Conservation (phyloP, 1,140 invertebrate genomes). For the Dinothrombium tinctorium region DNA sequence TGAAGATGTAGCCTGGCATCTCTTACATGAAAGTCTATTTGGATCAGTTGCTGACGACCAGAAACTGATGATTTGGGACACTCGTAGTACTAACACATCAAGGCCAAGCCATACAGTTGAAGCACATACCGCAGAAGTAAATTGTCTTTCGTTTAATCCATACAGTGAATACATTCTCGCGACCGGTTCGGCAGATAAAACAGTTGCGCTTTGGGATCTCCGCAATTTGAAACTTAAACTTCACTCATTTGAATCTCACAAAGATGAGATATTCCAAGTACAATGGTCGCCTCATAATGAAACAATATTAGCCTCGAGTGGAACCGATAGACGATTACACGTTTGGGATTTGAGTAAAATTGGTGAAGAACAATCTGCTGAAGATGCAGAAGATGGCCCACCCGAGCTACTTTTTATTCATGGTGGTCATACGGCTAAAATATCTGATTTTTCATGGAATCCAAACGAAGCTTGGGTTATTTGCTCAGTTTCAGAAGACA, state of each 20-base stretch:
- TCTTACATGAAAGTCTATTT: constrained; percentile 90
- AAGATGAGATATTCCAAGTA: constrained; percentile 99
- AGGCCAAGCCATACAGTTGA: constrained; percentile 97
- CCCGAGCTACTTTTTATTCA: constrained; percentile 93
- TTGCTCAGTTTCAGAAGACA: constrained; percentile 97
- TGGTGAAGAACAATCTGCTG: constrained; percentile 93
- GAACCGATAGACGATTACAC: constrained; percentile 90
- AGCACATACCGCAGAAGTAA: constrained; percentile 96
- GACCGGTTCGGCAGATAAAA: constrained; percentile 91
- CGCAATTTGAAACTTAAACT: constrained; percentile 90
- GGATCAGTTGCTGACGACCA: constrained; percentile 99
- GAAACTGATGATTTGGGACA: constrained; percentile 99
- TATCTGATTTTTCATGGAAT: constrained; percentile 99
- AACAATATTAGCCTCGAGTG: constrained; percentile 93
- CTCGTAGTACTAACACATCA: constrained; percentile 74
- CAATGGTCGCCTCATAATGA: constrained; percentile 99
- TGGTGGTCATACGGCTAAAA: constrained; percentile 96
- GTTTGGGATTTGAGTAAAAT: constrained; percentile 99
- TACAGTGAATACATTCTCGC: constrained; percentile 98
- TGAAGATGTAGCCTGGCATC: constrained; percentile 98
- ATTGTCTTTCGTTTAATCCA: constrained; percentile 97
- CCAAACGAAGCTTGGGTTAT: constrained; percentile 99
- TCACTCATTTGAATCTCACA: constrained; percentile 98
- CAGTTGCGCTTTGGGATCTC: constrained; percentile 85
- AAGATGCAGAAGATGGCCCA: constrained; percentile 97